Percentiles rank a stretch among this genome's conserved stretches.
These are phyloP conservation scores for Limonius californicus DNA, from an alignment of 1,140 invertebrate species.

Conservation along the genomic window DNA sequence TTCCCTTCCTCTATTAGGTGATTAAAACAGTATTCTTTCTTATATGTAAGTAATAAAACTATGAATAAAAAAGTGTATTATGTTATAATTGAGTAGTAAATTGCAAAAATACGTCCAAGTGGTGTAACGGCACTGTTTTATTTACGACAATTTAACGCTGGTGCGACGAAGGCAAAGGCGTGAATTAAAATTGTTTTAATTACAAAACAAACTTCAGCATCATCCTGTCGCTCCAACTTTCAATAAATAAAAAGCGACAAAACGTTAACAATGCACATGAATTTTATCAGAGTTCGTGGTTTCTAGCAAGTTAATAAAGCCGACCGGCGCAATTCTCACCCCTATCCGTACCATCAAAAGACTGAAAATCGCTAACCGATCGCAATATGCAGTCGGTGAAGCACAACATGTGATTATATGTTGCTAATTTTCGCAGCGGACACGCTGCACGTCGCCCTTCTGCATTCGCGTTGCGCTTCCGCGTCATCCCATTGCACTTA, in stretches of 20 bases:
- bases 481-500: neutral
- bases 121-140: too few relatives aligned
- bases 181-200: too few relatives aligned
- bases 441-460: conserved; percentile 2
- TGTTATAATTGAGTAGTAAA: too few relatives aligned
- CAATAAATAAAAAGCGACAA: conserved; percentile 23
- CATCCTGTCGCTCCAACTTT: too few relatives aligned
- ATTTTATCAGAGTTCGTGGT: conserved; percentile 31
- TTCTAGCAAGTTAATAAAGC: conserved; percentile 30
- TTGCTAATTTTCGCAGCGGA: conserved; percentile 20
- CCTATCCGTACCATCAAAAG: conserved; percentile 16
- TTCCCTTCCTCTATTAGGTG: too few relatives aligned
- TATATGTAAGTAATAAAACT: too few relatives aligned
- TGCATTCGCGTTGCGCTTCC: conserved; percentile 13
- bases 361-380: conserved; percentile 26
- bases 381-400: conserved; percentile 28
- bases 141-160: too few relatives aligned
- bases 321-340: neutral
- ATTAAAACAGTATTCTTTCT: too few relatives aligned
- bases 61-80: too few relatives aligned
- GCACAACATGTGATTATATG: conserved; percentile 37
- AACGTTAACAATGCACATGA: conserved; percentile 27
- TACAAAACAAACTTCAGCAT: too few relatives aligned
- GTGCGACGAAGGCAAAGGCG: too few relatives aligned
- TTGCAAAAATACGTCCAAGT: too few relatives aligned